Percentiles rank a stretch among this genome's conserved stretches.
Evolutionary conservation across 1,140 invertebrate genomes (phyloP).

Genomic region (Ganaspis sp.): DNA sequence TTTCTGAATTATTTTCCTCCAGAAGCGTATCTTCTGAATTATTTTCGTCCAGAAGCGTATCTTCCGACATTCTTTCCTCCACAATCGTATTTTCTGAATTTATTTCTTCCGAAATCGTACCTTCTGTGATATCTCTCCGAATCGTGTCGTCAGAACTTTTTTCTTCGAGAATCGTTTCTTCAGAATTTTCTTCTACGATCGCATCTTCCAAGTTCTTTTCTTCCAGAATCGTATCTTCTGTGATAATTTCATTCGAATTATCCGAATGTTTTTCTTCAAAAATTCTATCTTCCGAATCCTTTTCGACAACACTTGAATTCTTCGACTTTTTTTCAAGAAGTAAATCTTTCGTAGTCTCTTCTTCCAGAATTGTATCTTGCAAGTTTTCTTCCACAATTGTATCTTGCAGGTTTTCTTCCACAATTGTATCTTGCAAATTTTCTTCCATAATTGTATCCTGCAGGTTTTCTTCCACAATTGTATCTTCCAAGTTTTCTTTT

Average conservation of each 20-base stretch:
- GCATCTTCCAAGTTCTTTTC: slow-evolving; percentile 26
- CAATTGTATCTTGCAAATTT: too few relatives aligned
- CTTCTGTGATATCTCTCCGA: background rate
- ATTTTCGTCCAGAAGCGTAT: background rate
- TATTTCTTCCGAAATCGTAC: background rate
- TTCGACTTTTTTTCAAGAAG: background rate
- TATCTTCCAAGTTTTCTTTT: too few relatives aligned
- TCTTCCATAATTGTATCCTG: too few relatives aligned
- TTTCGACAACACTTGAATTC: background rate
- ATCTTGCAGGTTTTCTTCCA: too few relatives aligned
- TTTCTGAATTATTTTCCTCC: slow-evolving; percentile 29
- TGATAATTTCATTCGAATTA: too few relatives aligned
- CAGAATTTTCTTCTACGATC: slow-evolving; percentile 31
- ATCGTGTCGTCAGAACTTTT: background rate
- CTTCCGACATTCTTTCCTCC: background rate
- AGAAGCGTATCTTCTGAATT: background rate
- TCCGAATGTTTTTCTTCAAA: too few relatives aligned
- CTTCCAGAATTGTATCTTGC: too few relatives aligned
- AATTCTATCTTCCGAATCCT: too few relatives aligned
- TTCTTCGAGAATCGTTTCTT: background rate
- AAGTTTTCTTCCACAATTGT: too few relatives aligned
- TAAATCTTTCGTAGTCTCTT: too few relatives aligned
- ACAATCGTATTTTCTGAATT: background rate
- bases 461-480: too few relatives aligned
- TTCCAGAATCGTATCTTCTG: background rate